Evolutionary conservation across 2,888 invertebrate species (phyloP).

Genomic region (Lasioglossum pauxillum): DNA sequence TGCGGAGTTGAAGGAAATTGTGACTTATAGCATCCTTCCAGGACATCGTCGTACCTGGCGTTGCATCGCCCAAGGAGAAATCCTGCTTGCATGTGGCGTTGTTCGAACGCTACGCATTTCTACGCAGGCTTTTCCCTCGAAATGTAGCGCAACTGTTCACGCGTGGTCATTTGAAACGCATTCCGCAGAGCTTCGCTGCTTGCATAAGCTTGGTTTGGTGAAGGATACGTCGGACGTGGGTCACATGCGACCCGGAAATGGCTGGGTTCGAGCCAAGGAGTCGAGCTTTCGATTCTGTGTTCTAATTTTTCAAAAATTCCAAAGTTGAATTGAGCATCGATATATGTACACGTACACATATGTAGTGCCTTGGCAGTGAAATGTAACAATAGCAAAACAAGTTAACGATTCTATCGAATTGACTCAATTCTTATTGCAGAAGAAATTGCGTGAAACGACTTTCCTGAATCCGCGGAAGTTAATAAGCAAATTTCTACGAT

Average conservation of each 20-base stretch:
- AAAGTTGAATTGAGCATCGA: neutral
- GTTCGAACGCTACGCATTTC: conserved; percentile 15
- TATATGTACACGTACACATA: too few species aligned
- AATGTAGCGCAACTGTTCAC: conserved; percentile 4
- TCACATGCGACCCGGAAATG: neutral
- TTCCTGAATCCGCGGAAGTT: neutral
- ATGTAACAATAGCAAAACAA: neutral
- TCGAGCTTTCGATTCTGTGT: neutral
- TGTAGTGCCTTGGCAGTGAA: neutral
- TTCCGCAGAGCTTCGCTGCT: neutral
- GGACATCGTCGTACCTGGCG: neutral
- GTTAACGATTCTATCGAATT: neutral
- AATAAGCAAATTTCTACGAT: neutral
- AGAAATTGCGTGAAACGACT: neutral
- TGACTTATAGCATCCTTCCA: conserved; percentile 46
- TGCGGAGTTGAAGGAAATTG: conserved; percentile 29
- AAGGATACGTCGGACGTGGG: neutral
- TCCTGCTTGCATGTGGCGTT: conserved; percentile 16
- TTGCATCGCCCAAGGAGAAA: conserved; percentile 15
- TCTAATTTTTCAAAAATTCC: neutral
- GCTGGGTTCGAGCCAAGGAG: neutral
- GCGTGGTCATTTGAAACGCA: neutral
- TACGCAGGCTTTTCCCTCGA: conserved; percentile 17
- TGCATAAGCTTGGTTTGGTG: neutral
- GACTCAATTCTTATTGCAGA: neutral